Evolutionary conservation across 2,797 vertebrate species (phyloP).

Genomic region (Chrosomus eos): DNA sequence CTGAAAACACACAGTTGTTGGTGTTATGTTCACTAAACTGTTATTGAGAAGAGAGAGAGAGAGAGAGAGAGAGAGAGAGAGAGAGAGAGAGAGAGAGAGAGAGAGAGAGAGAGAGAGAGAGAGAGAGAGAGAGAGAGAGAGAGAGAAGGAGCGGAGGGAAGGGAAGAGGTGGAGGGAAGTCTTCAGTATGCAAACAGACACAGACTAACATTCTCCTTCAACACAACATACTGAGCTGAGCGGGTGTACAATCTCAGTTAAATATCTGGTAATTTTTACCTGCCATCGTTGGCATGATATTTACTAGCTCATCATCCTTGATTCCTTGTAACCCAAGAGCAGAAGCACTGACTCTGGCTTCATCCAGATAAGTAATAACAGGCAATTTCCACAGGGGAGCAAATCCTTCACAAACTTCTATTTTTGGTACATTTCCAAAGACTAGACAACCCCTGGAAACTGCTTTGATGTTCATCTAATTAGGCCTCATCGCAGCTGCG

Average conservation of each 20-base stretch:
- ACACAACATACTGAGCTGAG: neutral
- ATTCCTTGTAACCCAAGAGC: neutral
- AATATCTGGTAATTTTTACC: neutral
- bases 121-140: no score
- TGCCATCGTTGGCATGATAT: neutral
- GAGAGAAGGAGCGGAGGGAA: neutral
- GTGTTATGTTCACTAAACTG: no score
- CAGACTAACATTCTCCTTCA: constrained; percentile 39
- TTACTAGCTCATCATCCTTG: neutral
- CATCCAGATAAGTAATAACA: neutral
- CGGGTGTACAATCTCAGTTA: neutral
- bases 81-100: no score
- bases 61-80: no score
- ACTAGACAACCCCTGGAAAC: neutral
- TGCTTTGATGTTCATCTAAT: constrained; percentile 12
- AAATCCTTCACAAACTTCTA: constrained; percentile 5
- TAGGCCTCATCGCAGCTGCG: neutral
- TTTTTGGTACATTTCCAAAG: constrained; percentile 26
- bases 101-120: no score
- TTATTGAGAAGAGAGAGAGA: no score
- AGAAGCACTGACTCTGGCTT: neutral
- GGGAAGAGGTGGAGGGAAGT: constrained; percentile 32
- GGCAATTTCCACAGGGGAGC: neutral
- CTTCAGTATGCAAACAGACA: constrained; percentile 34
- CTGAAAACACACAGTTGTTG: neutral